Evolutionary conservation across 2,113 vertebrate genomes (phyloP), one percentile per base, ranked within the genome.

Genomic region (Phainopepla nitens): DNA sequence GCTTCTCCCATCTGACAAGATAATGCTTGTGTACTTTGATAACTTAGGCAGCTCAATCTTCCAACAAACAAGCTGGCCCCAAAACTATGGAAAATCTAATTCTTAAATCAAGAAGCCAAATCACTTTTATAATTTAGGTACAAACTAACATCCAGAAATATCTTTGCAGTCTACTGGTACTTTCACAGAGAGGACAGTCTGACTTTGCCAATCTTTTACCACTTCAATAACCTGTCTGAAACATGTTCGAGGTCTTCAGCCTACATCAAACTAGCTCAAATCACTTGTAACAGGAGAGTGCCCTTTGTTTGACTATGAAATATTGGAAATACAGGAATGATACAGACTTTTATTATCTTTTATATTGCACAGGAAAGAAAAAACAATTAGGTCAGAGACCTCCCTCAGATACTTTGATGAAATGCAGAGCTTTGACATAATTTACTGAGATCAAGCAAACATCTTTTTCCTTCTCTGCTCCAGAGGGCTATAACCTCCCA

Each of bases 81-180:
- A 4, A 18, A 0, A 0, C 33, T 56, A 44, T 7, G 16, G 53
- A 75, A 86, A 77, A 66, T 51, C 42, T 28, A 45, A 70, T 73
- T 83, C 64, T 83, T 73, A 81, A 65, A 70, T 70, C 71, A 78
- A 75, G 47, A 93, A 71, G 60, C 15, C 56, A 12, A 78, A 70
- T 44, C 27, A 81, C 35, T 93, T 88, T 29, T 58, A 56, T 60
- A 83, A 58, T 64, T 90, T 83, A 83, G 19, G 56, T 60, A 70
- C 22, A 93, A 90, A 86, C 75, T 94, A 93, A 58, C 28, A 95
- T 75, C 44, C 69, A 78, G 58, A 77, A 90, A 81, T 86, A 94
- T 49, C 84, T 87, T 76, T 71, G 72, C 56, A 85, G 66, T 73
- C 82, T 86, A 54, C 50, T 73, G 85, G 64, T 89, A 75, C 60